Percentiles rank a stretch among this genome's conserved stretches.
Evolutionary conservation across 2,797 vertebrate genomes (phyloP).

Genomic region (Enteromius viviparus): DNA sequence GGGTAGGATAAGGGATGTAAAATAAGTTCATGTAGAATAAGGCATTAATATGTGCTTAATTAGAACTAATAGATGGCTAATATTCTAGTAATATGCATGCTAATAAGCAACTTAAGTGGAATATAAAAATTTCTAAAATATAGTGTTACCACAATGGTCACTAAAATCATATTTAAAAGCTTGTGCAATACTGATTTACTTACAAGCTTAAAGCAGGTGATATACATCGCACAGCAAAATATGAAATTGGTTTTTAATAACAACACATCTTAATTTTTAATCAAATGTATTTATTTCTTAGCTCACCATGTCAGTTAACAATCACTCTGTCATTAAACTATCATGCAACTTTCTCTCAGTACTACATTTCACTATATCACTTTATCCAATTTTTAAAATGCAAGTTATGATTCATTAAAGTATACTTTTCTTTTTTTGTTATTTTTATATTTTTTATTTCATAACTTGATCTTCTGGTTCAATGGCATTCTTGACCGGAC

Average conservation of each 20-base stretch:
- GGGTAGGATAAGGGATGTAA: too few relatives aligned
- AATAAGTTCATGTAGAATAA: too few relatives aligned
- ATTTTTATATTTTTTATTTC: neutral
- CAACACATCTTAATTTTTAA: neutral
- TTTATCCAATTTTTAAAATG: too few relatives aligned
- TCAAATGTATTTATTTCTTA: neutral
- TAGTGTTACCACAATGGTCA: too few relatives aligned
- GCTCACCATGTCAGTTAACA: neutral
- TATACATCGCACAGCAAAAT: neutral
- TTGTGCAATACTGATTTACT: neutral
- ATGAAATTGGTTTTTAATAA: neutral
- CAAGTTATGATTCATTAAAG: neutral
- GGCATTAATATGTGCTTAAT: too few relatives aligned
- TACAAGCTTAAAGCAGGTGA: neutral
- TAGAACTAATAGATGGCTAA: too few relatives aligned
- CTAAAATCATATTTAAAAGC: neutral
- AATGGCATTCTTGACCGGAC: neutral
- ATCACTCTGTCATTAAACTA: neutral
- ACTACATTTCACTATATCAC: neutral
- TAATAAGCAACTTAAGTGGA: too few relatives aligned
- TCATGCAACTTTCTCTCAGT: neutral
- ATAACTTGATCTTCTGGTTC: too few relatives aligned
- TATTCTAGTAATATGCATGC: too few relatives aligned
- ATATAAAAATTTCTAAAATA: too few relatives aligned
- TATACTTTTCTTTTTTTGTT: neutral